A percentile compares a stretch with the other conserved stretches of the same genome.
These are phyloP conservation scores for Lithophane socia DNA, from an alignment of 2,888 invertebrate genomes.

Conservation along the genomic window DNA sequence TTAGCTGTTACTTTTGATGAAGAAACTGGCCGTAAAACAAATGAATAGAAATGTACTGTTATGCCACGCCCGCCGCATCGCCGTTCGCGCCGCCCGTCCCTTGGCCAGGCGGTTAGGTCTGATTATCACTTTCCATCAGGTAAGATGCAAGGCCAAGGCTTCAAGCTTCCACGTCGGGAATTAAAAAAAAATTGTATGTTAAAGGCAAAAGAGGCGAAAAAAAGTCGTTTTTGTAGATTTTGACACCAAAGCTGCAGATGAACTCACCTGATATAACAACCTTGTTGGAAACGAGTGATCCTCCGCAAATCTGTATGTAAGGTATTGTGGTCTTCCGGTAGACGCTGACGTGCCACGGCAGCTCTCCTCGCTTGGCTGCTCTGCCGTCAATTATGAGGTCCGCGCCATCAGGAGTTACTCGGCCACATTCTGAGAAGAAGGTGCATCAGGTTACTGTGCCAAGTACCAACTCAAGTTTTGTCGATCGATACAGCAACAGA, in stretches of 20 bases:
- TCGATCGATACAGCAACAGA: not conserved
- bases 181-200: too few species aligned
- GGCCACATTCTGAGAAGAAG: conserved; percentile 55
- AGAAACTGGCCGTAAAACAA: too few species aligned
- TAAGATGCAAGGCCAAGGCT: too few species aligned
- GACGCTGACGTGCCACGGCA: conserved; percentile 91
- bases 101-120: too few species aligned
- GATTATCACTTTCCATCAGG: too few species aligned
- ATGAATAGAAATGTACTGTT: too few species aligned
- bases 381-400: conserved; percentile 80
- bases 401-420: conserved; percentile 67
- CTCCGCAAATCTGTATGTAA: conserved; percentile 90
- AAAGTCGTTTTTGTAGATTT: too few species aligned
- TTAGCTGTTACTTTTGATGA: too few species aligned
- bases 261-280: conserved; percentile 78
- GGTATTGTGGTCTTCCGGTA: conserved; percentile 81
- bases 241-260: not conserved
- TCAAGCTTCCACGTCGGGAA: too few species aligned
- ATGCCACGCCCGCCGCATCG: too few species aligned
- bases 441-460: not conserved
- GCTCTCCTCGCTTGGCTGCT: conserved; percentile 72
- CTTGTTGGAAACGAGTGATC: conserved; percentile 83
- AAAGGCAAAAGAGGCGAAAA: too few species aligned
- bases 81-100: too few species aligned
- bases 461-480: not conserved